Evolutionary conservation across 2,797 vertebrate genomes (phyloP).

Genomic region (Rhynchotus rufescens): DNA sequence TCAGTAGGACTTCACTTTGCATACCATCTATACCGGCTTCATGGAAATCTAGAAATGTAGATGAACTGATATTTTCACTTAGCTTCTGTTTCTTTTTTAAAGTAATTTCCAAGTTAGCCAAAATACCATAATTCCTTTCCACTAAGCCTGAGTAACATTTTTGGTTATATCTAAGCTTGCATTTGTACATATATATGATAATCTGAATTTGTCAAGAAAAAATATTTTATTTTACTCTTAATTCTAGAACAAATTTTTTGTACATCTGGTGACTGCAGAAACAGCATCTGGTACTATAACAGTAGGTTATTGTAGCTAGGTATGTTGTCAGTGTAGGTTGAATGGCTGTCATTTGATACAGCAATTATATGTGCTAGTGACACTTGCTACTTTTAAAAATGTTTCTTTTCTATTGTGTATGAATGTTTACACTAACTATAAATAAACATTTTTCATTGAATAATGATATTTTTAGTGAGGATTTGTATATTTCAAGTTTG

Average conservation of each 20-base stretch:
- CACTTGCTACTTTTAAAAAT: not conserved
- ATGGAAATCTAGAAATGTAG: constrained; percentile 19
- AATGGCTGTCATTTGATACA: constrained; percentile 34
- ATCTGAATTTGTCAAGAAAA: not conserved
- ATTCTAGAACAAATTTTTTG: constrained; percentile 37
- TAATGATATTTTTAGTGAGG: not conserved
- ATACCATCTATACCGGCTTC: not conserved
- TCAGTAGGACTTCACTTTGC: not conserved
- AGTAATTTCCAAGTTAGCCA: not conserved
- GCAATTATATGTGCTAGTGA: constrained; percentile 11
- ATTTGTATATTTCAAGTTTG: not conserved
- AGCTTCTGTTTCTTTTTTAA: not conserved
- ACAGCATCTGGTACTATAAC: constrained; percentile 3
- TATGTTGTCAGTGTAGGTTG: constrained; percentile 3
- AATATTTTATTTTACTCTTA: not conserved
- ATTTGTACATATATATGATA: constrained; percentile 21
- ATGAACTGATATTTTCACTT: not conserved
- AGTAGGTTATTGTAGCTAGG: not conserved
- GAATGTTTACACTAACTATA: not conserved
- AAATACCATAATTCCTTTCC: not conserved
- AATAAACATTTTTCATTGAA: not conserved
- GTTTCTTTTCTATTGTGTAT: not conserved
- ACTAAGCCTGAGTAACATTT: not conserved
- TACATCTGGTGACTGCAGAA: constrained; percentile 41
- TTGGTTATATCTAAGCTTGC: not conserved